Percentiles rank a stretch among this genome's conserved stretches.
phyloP scores from a whole-genome alignment of 2,888 invertebrate species.

The Ganaspis brasiliensis region DNA sequence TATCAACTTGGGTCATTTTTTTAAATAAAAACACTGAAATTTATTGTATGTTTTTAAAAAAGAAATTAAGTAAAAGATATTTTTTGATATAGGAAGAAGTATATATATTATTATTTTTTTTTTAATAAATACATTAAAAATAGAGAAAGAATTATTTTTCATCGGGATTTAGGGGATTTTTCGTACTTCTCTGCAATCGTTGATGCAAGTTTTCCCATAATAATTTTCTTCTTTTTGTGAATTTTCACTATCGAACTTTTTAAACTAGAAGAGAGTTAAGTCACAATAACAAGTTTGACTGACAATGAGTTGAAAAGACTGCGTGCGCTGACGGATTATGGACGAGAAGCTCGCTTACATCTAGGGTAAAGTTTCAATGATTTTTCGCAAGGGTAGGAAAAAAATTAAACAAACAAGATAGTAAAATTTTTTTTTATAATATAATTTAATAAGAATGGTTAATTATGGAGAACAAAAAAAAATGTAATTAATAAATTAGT shows the following conservation, averaged over 20 bases:
- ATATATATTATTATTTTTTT: too few species aligned
- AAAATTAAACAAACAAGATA: too few species aligned
- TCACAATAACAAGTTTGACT: neutral
- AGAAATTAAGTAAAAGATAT: too few species aligned
- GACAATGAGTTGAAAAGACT: conserved; percentile 10
- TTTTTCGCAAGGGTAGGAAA: neutral
- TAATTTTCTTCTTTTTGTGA: neutral
- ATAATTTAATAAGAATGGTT: too few species aligned
- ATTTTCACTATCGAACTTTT: neutral
- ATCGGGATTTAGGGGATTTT: neutral
- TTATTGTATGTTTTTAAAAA: too few species aligned
- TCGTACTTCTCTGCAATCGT: conserved; percentile 9
- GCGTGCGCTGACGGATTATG: conserved; percentile 16
- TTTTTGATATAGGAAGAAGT: too few species aligned
- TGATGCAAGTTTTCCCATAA: neutral
- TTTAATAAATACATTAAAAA: neutral
- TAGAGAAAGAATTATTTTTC: neutral
- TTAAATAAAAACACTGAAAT: too few species aligned
- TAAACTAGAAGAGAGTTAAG: neutral
- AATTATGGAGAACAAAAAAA: too few species aligned
- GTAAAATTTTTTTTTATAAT: too few species aligned
- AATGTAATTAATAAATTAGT: too few species aligned
- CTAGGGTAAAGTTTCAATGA: conserved; percentile 4
- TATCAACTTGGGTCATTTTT: too few species aligned
- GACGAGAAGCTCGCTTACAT: conserved; percentile 4